Conservation (phyloP, 2,888 invertebrate species). For the Agrochola lota region DNA sequence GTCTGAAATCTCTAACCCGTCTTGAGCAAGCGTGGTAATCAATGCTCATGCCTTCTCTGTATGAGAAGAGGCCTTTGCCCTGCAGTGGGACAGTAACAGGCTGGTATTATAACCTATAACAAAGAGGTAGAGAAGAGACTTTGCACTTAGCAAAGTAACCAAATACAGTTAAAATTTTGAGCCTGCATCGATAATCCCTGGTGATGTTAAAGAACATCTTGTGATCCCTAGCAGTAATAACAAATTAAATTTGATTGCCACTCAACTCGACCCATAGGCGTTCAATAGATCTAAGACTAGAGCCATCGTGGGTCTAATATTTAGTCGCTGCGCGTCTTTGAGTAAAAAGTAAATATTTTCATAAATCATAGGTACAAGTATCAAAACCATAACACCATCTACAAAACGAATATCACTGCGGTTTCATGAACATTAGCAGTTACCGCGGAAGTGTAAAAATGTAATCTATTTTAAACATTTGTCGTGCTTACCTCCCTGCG, state of each 20-base stretch:
- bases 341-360: background rate
- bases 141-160: background rate
- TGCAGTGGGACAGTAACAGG: too few species aligned
- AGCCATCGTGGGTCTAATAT: background rate
- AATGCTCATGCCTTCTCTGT: too few species aligned
- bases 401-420: constrained; percentile 82
- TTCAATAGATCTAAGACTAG: background rate
- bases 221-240: background rate
- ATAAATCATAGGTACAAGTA: constrained; percentile 37
- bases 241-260: background rate
- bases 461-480: constrained; percentile 89
- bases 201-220: background rate
- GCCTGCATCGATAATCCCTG: background rate
- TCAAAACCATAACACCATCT: constrained; percentile 59
- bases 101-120: background rate
- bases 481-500: constrained; percentile 77
- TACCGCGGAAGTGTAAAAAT: constrained; percentile 88
- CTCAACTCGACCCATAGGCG: too few species aligned
- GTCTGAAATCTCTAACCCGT: too few species aligned
- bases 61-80: too few species aligned
- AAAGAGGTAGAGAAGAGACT: background rate
- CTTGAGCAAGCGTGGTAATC: too few species aligned
- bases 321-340: background rate
- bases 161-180: background rate
- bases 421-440: constrained; percentile 78